Conservation (phyloP, 2,797 vertebrate species). For the Pempheris klunzingeri region DNA sequence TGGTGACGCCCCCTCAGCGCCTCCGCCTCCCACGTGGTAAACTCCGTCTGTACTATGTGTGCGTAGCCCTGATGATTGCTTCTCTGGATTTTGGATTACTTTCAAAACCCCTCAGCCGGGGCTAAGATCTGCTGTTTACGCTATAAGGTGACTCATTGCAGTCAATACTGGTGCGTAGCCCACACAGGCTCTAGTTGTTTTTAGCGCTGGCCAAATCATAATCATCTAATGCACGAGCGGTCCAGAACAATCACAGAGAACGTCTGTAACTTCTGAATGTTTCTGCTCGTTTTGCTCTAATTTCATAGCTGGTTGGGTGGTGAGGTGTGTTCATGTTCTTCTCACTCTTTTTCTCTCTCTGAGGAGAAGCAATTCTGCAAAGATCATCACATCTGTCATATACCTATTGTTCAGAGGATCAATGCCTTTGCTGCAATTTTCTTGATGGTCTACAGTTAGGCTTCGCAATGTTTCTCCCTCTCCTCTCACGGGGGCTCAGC, state of each 20-base stretch:
- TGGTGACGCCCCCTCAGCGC: constrained; percentile 53
- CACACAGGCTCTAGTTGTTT: constrained; percentile 62
- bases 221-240: constrained; percentile 50
- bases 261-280: constrained; percentile 31
- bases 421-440: constrained; percentile 73
- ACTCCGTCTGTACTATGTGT: constrained; percentile 36
- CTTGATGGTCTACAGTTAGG: constrained; percentile 46
- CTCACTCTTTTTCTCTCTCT: constrained; percentile 42
- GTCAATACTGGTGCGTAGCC: constrained; percentile 67
- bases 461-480: constrained; percentile 43
- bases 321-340: constrained; percentile 29
- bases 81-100: constrained; percentile 69
- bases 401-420: constrained; percentile 76
- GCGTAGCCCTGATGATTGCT: constrained; percentile 63
- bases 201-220: constrained; percentile 59
- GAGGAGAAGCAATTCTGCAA: constrained; percentile 66
- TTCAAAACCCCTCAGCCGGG: constrained; percentile 61
- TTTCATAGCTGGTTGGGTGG: constrained; percentile 34
- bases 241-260: constrained; percentile 33
- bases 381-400: constrained; percentile 80
- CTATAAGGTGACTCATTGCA: constrained; percentile 75
- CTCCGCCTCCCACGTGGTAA: constrained; percentile 50
- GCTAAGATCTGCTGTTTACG: constrained; percentile 70
- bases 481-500: constrained; percentile 38
- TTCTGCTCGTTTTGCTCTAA: constrained; percentile 32